Base-by-base conservation (phyloP, 2,888 invertebrate species). In the Tridacna crocea region DNA sequence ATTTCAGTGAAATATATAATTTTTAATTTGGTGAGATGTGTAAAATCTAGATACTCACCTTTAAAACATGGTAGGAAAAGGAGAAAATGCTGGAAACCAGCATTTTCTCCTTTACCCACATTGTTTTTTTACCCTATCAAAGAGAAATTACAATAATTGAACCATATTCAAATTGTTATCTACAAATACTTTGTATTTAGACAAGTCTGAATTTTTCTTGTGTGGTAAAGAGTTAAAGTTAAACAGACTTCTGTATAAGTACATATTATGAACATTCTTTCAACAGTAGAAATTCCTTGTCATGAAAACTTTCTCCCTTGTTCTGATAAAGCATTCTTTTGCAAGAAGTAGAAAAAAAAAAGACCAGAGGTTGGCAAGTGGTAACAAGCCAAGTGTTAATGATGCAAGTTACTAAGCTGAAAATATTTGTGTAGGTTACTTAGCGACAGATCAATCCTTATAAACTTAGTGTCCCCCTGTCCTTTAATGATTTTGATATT, bases 381-480 rank as follows among this genome's bases (percentile, higher is more conserved):
- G 8, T 36, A 36, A 36, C 8, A 8, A 36, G 61, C 13, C 1
- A 61, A 24, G 61, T 4, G 61, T 24, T 61, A 61, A 61, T 61
- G 19, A 22, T 19, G 24, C n/a, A n/a, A 22, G 22, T n/a, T 22
- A 22, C 22, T 22, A 24, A 22, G 22, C 12, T 61, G 24, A 61
- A 61, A 61, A 17, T 61, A 22, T 61, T 61, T 61, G 61, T 61
- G 22, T 24, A 61, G 61, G 61, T 61, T 22, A 61, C 61, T 61
- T 22, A 22, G 61, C 61, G 61, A 61, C 61, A 13, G 24, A 61
- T 24, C 61, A 61, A 61, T n/a, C 61, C 19, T 22, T 22, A 22
- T 61, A 61, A 19, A 61, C 61, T 61, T 22, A 61, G 19, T 61
- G 61, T 61, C 61, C 61, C 61, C 61, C 61, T 22, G n/a, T 58